Evolutionary conservation across 64 coral and sea anemone genomes (phyloP), one percentile per base, ranked within the genome.

Genomic region (Astreopora myriophthalma): DNA sequence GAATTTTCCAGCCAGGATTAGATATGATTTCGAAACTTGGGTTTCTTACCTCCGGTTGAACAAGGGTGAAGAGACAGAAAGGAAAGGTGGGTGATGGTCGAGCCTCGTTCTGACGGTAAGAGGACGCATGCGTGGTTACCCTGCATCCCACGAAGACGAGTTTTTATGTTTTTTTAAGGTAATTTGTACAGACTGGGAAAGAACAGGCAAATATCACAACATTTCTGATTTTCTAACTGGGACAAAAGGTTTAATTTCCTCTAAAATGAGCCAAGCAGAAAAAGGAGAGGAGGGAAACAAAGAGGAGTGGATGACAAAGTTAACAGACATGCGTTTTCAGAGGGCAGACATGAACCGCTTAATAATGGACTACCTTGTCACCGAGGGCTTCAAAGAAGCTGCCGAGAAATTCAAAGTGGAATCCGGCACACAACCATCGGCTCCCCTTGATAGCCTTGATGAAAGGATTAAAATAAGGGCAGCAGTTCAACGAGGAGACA

Each of bases 351-450:
- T 99, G 97, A 99, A 99, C 40, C 81, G 89, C 26, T 69, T 99
- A 14, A 95, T 99, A 0, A 99, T 99, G 97, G 97, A 99, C 37
- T 99, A 99, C 74, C 87, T 99, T 26, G 97, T 99, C 25, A 99
- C 97, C 12, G 97, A 99, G 86, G 97, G 97, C 34, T 99, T 95
- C 79, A 99, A 99, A 90, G 94, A 99, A 63, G 97, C 97, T 31
- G 97, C 97, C 46, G 97, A 99, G 75, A 99, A 99, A 75, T 99
- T 99, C 89, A 92, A 85, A 94, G 93, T 99, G 16, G 97, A 99
- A 83, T 95, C 97, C 16, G 91, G 93, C 16, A 92, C 94, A 36
- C 97, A 99, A 67, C 91, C 97, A 19, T 89, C 86, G 27, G 90
- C 81, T 69, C 94, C 97, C 24, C 66, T 99, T 19, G 94, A 93